phyloP scores from a whole-genome alignment of 2,113 vertebrate species.

The Notarius lentiginosus region DNA sequence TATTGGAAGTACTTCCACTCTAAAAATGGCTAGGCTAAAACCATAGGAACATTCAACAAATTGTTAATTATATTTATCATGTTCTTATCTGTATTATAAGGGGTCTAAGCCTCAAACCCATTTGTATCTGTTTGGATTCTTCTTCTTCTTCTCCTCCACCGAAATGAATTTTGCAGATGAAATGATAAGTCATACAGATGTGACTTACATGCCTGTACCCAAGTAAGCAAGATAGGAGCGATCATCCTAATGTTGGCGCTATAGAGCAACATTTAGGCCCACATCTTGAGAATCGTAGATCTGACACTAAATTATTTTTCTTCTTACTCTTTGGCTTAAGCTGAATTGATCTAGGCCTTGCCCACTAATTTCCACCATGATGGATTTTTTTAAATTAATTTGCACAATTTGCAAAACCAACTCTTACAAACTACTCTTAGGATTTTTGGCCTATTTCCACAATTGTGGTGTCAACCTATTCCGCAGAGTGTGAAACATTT shows the following conservation, averaged over 20 bases:
- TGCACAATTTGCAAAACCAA: background rate
- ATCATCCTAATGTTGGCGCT: background rate
- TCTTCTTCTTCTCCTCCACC: background rate
- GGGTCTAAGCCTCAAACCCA: background rate
- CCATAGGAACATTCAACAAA: background rate
- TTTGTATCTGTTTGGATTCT: background rate
- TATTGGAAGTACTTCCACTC: background rate
- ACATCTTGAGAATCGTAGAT: background rate
- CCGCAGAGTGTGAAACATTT: background rate
- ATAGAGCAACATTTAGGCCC: background rate
- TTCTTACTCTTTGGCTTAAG: background rate
- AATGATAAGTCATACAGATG: background rate
- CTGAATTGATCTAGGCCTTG: background rate
- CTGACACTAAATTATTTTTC: background rate
- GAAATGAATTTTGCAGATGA: background rate
- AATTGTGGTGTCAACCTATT: background rate
- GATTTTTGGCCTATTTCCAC: background rate
- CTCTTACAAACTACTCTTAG: background rate
- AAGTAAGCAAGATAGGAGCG: background rate
- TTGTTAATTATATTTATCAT: background rate
- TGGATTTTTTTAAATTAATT: background rate
- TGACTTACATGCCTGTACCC: background rate
- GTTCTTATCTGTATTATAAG: background rate
- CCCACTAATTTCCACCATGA: background rate
- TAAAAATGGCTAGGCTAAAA: background rate